These are phyloP conservation scores for Psylliodes chrysocephalus DNA, from an alignment of 2,888 invertebrate species.

Conservation along the genomic window DNA sequence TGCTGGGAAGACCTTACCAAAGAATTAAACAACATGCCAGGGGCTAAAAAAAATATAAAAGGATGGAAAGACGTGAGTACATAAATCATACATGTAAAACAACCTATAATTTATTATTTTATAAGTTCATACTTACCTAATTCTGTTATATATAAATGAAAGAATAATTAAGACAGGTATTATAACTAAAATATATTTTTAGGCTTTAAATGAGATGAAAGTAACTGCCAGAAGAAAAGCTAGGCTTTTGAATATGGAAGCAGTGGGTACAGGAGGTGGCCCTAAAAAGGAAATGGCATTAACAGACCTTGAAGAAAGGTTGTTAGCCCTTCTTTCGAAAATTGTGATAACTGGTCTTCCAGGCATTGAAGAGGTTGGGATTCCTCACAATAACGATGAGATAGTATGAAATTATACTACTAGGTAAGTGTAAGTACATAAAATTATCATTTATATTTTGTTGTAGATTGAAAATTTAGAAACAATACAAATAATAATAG, in stretches of 20 bases:
- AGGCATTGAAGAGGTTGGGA: slow-evolving; percentile 1
- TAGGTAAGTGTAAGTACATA: background rate
- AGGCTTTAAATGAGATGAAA: too few relatives aligned
- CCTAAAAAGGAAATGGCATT: background rate
- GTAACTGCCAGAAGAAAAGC: background rate
- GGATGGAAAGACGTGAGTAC: slow-evolving; percentile 1
- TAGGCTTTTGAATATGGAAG: too few relatives aligned
- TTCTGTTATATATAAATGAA: background rate
- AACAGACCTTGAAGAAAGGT: background rate
- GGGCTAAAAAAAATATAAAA: background rate
- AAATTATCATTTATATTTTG: background rate
- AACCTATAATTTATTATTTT: too few relatives aligned
- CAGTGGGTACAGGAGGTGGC: too few relatives aligned
- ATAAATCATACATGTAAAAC: background rate
- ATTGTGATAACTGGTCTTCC: slow-evolving; percentile 4
- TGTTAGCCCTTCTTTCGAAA: background rate
- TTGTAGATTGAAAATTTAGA: background rate
- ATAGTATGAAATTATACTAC: background rate
- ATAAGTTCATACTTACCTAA: too few relatives aligned
- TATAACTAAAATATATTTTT: too few relatives aligned
- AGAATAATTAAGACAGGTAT: too few relatives aligned
- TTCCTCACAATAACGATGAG: background rate
- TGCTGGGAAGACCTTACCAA: background rate
- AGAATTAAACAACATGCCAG: background rate
- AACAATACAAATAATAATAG: background rate